Evolutionary conservation across 2,797 vertebrate genomes (phyloP).

Genomic region (Sebastes iracundus): DNA sequence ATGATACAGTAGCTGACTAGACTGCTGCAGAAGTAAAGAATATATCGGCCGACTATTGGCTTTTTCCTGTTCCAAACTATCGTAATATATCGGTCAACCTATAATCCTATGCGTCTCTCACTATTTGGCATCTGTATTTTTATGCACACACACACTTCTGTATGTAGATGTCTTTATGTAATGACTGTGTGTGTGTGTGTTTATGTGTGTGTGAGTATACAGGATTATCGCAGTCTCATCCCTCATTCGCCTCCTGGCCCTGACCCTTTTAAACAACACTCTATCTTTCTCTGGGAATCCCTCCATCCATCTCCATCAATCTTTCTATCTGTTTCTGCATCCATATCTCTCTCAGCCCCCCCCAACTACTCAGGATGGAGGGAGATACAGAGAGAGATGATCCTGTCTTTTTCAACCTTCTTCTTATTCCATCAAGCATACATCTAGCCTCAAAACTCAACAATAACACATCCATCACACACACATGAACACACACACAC

Average conservation of each 20-base stretch:
- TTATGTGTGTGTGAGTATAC: conserved; percentile 27
- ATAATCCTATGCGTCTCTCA: not conserved
- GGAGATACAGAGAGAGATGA: conserved; percentile 73
- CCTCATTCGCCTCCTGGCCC: conserved; percentile 66
- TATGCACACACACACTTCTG: not conserved
- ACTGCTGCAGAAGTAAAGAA: too few relatives aligned
- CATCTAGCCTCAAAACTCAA: conserved; percentile 77
- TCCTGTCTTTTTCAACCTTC: conserved; percentile 77
- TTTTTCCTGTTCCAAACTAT: too few relatives aligned
- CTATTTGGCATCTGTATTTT: not conserved
- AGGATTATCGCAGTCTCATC: conserved; percentile 74
- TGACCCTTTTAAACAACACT: conserved; percentile 80
- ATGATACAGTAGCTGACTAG: too few relatives aligned
- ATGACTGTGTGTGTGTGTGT: not conserved
- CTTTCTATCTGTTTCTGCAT: conserved; percentile 52
- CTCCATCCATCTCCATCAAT: conserved; percentile 74
- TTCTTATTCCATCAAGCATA: conserved; percentile 81
- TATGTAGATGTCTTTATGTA: conserved; percentile 19
- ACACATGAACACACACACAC: conserved; percentile 23
- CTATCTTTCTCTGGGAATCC: conserved; percentile 73
- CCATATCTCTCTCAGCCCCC: conserved; percentile 34
- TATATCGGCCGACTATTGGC: too few relatives aligned
- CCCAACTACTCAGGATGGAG: conserved; percentile 48
- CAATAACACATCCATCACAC: conserved; percentile 81
- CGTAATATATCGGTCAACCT: too few relatives aligned